Evolutionary conservation across 1,140 invertebrate genomes (phyloP).

Genomic region (Pararge aegeria): DNA sequence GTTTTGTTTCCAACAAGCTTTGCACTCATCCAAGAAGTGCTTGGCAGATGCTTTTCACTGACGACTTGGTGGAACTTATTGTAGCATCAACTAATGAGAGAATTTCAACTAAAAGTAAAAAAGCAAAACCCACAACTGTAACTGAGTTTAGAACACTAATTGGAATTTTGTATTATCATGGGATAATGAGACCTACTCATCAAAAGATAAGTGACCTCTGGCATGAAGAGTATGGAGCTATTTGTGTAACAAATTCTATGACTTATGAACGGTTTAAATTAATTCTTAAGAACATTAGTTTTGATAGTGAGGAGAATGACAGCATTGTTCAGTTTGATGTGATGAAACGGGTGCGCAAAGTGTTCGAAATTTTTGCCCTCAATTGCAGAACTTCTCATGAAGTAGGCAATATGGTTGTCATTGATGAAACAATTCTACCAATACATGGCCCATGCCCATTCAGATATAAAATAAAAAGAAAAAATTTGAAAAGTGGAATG

Average conservation of each 20-base stretch:
- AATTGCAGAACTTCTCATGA: slow-evolving; percentile 75
- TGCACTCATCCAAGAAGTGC: slow-evolving; percentile 57
- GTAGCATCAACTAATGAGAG: slow-evolving; percentile 73
- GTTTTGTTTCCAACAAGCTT: slow-evolving; percentile 32
- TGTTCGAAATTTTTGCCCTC: slow-evolving; percentile 75
- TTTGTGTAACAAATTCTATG: slow-evolving; percentile 70
- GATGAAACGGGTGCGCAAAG: slow-evolving; percentile 73
- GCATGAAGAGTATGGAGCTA: slow-evolving; percentile 64
- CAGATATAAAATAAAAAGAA: slow-evolving; percentile 73
- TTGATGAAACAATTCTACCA: slow-evolving; percentile 77
- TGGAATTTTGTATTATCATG: slow-evolving; percentile 75
- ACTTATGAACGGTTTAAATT: slow-evolving; percentile 73
- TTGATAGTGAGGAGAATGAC: slow-evolving; percentile 62
- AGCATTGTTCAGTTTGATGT: slow-evolving; percentile 67
- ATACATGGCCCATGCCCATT: slow-evolving; percentile 76
- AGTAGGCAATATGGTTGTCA: slow-evolving; percentile 53
- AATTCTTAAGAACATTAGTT: slow-evolving; percentile 70
- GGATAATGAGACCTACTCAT: slow-evolving; percentile 69
- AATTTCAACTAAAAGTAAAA: slow-evolving; percentile 44
- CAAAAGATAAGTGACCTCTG: slow-evolving; percentile 72
- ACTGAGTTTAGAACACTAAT: slow-evolving; percentile 77
- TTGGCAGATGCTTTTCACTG: slow-evolving; percentile 74
- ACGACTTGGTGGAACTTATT: slow-evolving; percentile 72
- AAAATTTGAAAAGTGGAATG: slow-evolving; percentile 61
- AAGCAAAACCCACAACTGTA: slow-evolving; percentile 42